These are phyloP conservation scores for Pogonomyrmex californicus DNA, from an alignment of 1,140 invertebrate genomes.

Conservation along the genomic window DNA sequence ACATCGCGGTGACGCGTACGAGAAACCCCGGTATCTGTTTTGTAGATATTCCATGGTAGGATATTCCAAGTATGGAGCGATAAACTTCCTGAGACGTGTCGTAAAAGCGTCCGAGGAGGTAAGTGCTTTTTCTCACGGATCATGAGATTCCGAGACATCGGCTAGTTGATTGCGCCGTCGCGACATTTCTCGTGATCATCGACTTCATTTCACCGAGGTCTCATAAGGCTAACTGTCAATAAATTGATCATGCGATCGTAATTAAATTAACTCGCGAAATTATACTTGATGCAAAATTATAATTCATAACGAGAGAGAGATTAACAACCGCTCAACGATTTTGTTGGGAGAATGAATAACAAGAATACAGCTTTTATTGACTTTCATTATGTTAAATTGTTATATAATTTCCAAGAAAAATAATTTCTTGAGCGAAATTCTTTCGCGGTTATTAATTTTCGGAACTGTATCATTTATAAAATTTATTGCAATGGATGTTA, in stretches of 20 bases:
- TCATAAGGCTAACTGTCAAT: neutral
- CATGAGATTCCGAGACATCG: slow-evolving; percentile 35
- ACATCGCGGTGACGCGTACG: neutral
- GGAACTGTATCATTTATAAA: neutral
- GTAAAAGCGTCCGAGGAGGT: slow-evolving; percentile 47
- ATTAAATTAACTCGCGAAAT: slow-evolving; percentile 12
- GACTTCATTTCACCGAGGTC: slow-evolving; percentile 11
- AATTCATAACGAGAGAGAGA: neutral
- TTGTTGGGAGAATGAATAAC: slow-evolving; percentile 26
- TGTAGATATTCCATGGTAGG: slow-evolving; percentile 30
- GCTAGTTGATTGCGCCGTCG: slow-evolving; percentile 37
- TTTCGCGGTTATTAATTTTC: slow-evolving; percentile 18
- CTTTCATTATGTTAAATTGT: slow-evolving; percentile 40
- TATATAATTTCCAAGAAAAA: slow-evolving; percentile 13
- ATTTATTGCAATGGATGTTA: neutral
- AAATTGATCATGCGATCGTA: slow-evolving; percentile 25
- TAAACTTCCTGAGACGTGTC: slow-evolving; percentile 49
- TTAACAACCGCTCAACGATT: slow-evolving; percentile 13
- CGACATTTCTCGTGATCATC: neutral
- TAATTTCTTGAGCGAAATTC: slow-evolving; percentile 36
- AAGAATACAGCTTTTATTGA: slow-evolving; percentile 28
- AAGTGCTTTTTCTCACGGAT: slow-evolving; percentile 47
- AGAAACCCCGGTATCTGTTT: slow-evolving; percentile 37
- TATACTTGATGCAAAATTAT: slow-evolving; percentile 13
- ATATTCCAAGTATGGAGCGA: slow-evolving; percentile 29